Evolutionary conservation across 2,888 invertebrate genomes (phyloP).

Genomic region (Drosophila aldrichi): DNA sequence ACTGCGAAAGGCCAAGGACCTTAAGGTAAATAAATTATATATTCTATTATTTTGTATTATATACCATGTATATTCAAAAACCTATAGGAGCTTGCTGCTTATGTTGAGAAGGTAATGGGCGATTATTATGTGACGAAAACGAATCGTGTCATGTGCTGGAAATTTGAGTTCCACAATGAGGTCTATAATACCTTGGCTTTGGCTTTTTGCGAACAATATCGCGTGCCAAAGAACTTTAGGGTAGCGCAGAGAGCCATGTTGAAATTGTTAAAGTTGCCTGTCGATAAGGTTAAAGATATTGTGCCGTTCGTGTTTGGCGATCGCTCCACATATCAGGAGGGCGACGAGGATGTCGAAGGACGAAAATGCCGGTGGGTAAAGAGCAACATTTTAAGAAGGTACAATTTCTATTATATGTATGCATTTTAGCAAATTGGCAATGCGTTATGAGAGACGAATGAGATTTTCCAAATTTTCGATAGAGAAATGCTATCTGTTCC

Average conservation of each 20-base stretch:
- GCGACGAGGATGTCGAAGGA: constrained; percentile 62
- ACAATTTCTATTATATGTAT: background rate
- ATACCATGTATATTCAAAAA: background rate
- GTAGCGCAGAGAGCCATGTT: constrained; percentile 38
- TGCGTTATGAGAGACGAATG: constrained; percentile 78
- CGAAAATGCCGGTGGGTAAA: constrained; percentile 32
- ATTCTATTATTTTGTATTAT: background rate
- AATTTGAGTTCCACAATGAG: constrained; percentile 83
- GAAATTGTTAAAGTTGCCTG: constrained; percentile 64
- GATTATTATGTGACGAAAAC: constrained; percentile 82
- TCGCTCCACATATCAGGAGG: constrained; percentile 78
- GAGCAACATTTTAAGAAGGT: background rate
- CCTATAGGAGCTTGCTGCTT: constrained; percentile 46
- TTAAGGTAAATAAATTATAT: constrained; percentile 52
- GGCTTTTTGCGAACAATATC: constrained; percentile 75
- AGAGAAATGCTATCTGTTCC: constrained; percentile 77
- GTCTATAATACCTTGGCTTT: constrained; percentile 82
- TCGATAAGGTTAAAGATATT: constrained; percentile 70
- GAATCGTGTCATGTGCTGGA: constrained; percentile 83
- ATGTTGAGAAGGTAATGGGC: constrained; percentile 82
- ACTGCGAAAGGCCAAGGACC: constrained; percentile 59
- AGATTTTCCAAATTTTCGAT: constrained; percentile 78
- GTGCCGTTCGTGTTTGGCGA: constrained; percentile 81
- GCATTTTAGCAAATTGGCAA: constrained; percentile 49
- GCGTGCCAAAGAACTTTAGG: constrained; percentile 32